phyloP scores from a whole-genome alignment of 2,113 vertebrate species.

The Crotalus horridus region DNA sequence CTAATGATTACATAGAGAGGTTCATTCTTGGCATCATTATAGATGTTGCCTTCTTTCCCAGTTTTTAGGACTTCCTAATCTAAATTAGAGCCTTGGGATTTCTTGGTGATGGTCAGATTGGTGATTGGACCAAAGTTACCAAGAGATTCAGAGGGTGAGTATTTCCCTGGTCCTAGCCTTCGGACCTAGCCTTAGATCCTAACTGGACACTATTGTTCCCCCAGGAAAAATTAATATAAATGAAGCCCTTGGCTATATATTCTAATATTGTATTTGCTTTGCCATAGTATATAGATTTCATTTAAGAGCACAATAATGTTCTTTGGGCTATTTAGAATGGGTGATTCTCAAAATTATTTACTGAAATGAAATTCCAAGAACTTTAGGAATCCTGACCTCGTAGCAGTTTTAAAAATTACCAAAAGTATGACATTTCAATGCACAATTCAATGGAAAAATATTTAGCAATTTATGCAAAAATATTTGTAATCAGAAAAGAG shows the following conservation, averaged over 20 bases:
- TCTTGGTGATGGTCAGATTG: not conserved
- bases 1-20: not conserved
- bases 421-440: not conserved
- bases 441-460: not conserved
- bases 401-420: not conserved
- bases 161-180: not conserved
- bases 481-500: not conserved
- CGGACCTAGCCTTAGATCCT: not conserved
- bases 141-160: not conserved
- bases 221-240: not conserved
- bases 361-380: not conserved
- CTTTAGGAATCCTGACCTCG: not conserved
- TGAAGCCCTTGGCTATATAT: not conserved
- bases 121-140: not conserved
- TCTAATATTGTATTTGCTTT: not conserved
- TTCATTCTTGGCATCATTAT: not conserved
- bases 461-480: not conserved
- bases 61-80: not conserved
- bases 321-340: not conserved
- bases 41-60: not conserved
- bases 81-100: not conserved
- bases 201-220: not conserved
- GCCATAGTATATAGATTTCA: not conserved
- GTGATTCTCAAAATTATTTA: not conserved
- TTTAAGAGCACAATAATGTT: conserved; percentile 14